Conservation (phyloP, 2,113 vertebrate species). For the Oreotragus oreotragus region DNA sequence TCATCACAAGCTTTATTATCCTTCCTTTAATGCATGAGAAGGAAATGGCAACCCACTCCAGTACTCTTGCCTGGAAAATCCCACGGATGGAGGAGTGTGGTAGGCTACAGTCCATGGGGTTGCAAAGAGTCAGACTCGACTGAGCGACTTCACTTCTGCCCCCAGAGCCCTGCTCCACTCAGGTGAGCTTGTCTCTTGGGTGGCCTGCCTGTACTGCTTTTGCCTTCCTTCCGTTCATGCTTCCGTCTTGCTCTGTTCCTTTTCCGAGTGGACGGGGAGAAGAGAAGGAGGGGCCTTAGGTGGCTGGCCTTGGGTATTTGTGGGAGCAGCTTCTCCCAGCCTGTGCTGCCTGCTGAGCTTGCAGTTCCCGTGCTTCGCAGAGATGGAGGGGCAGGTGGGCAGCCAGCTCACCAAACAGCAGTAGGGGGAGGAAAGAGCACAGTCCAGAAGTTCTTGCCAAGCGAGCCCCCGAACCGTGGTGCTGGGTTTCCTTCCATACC, state of each 20-base stretch:
- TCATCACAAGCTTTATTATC: background rate
- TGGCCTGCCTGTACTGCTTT: background rate
- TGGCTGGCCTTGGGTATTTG: background rate
- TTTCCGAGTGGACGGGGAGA: background rate
- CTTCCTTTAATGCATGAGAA: background rate
- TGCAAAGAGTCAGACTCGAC: no score
- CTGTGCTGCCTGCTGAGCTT: background rate
- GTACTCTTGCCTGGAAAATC: no score
- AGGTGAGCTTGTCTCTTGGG: background rate
- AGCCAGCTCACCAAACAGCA: background rate
- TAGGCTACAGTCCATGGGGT: no score
- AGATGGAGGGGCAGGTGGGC: background rate
- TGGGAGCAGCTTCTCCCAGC: background rate
- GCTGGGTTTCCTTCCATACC: background rate
- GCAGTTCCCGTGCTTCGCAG: background rate
- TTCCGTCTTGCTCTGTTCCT: background rate
- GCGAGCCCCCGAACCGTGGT: background rate
- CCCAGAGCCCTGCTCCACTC: background rate
- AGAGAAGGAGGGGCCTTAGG: background rate
- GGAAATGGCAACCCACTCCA: no score
- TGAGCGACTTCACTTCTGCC: background rate
- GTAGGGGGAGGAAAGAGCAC: background rate
- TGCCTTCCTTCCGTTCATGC: rapidly evolving
- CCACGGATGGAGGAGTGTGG: no score
- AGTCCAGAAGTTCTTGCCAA: background rate